Base-by-base conservation (phyloP, 2,113 vertebrate genomes). In the Leucopsar rothschildi region DNA sequence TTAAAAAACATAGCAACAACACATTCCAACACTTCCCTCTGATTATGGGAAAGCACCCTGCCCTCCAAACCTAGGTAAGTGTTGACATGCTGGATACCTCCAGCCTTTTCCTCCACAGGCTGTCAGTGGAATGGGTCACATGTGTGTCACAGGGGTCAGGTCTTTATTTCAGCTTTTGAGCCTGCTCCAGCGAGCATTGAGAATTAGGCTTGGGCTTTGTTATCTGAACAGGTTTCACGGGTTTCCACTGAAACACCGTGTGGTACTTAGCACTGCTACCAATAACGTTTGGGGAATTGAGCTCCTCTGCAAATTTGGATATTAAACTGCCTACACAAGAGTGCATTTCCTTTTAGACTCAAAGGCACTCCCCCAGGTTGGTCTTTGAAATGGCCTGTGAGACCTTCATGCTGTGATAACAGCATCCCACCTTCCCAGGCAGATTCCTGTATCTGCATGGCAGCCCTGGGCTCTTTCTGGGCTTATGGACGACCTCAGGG, bases 1-100 rank as follows among this genome's bases (percentile, higher is more conserved):
- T 96, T 95, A 59, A 93, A 93, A 96, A 88, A 86, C 88, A 69
- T 45, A 94, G 90, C 90, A 96, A 94, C 88, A 96, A 92, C 92
- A 50, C 85, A 96, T 96, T 97, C 95, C 90, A 96, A 71, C 80
- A 94, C 85, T 96, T 96, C 85, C 85, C 72, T 66, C 65, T 84
- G 93, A 75, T 78, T 92, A 90, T 92, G 93, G 90, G 92, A 96
- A 96, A 88, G 69, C 82, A 92, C 85, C 65, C 76, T 95, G 72
- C 82, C 60, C 77, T 92, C 60, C 72, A 47, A 93, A 27, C 23
- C 76, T 75, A 94, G 92, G 88, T 96, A 90, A 78, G 76, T 78
- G 90, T 84, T 92, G 86, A 95, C 31, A 0, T 68, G 71, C 85
- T 77, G 68, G 6, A 37, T 66, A 81, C 93, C 82, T 90, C 79